Base-by-base conservation (phyloP, 2,113 vertebrate genomes). In the Rhizomys pruinosus region DNA sequence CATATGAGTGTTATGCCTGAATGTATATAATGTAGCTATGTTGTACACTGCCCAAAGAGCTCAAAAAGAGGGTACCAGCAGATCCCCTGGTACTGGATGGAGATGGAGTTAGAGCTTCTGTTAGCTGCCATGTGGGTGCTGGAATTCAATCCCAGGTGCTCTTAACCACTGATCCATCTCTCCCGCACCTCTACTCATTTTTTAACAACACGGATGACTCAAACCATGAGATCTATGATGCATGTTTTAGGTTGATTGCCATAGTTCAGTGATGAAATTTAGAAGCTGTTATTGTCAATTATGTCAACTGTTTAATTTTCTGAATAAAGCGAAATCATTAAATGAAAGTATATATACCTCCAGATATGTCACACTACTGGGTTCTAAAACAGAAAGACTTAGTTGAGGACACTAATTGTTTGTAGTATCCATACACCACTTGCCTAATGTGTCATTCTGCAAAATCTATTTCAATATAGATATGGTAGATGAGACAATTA, bases 371-470 rank as follows among this genome's bases (percentile, higher is more conserved):
- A 4, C 10, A 7, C 4, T 23, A 27, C 42, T 77, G 19, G 16
- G 7, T 57, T 77, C 74, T 44, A 47, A 82, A 13, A 17, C 34
- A 59, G 5, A 79, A 76, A 86, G 6, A 3, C 3, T 11, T 23
- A 17, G 15, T 2, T 20, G 3, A 77, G 29, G 1, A 1, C 17
- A 20, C 17, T 76, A 25, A 44, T 2, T n/a, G 32, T 1, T 52
- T 42, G 25, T 0, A 16, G 3, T 59, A 74, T 0, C 20, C 3
- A 11, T 6, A 29, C 0, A 32, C 11, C 5, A 7, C 27, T 78
- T 57, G 34, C 32, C 57, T 13, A 89, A 79, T 10, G 69, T 63
- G 13, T 63, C 9, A 66, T 55, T 81, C 39, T 77, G 39, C 19
- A n/a, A 71, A 22, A 29, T 77, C 15, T 37, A 57, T 37, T 69